Base-by-base conservation (phyloP, 2,888 invertebrate species). In the Boloria selene region DNA sequence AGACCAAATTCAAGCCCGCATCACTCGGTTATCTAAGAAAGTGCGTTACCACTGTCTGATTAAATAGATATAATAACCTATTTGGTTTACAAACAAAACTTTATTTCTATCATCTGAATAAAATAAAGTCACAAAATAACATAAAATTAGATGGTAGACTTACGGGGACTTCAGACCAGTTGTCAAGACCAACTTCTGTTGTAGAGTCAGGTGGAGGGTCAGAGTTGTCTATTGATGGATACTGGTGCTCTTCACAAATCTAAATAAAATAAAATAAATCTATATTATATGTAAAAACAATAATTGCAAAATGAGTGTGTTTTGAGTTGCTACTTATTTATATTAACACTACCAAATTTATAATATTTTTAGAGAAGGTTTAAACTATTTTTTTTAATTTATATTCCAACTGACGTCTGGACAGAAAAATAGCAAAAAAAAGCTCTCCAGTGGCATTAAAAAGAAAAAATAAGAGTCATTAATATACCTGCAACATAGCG, bases 401-500 rank as follows among this genome's bases (percentile, higher is more conserved):
- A 7, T 7, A 31, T 6, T 31, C 31, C 7, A 31, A 31, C 7
- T 31, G 31, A 31, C 31, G 31, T 7, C 7, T 31, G 7, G 7
- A 31, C 31, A 31, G 26, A 31, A 31, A 1, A 31, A n/a, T 7
- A 31, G 31, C 6, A 0, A 7, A 7, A 31, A 26, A 31, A 7
- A 31, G 31, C 31, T 31, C 31, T 31, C 4, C 31, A 31, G 31
- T 7, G 31, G 5, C 31, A 31, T 31, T 31, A 31, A 31, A 31
- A 31, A 31, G 6, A 31, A 31, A 7, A n/a, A n/a, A n/a, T n/a
- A n/a, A n/a, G n/a, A 22, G 16, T 16, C 31, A 14, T 51, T 13
- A 4, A 2, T 14, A 5, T 51, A 93, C 93, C 87, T 94, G 93
- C 52, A 95, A 87, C 90, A 95, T 95, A 18, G 95, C 96, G 68